Evolutionary conservation across 2,113 vertebrate genomes (phyloP).

Genomic region (Eulacestoma nigropectus): DNA sequence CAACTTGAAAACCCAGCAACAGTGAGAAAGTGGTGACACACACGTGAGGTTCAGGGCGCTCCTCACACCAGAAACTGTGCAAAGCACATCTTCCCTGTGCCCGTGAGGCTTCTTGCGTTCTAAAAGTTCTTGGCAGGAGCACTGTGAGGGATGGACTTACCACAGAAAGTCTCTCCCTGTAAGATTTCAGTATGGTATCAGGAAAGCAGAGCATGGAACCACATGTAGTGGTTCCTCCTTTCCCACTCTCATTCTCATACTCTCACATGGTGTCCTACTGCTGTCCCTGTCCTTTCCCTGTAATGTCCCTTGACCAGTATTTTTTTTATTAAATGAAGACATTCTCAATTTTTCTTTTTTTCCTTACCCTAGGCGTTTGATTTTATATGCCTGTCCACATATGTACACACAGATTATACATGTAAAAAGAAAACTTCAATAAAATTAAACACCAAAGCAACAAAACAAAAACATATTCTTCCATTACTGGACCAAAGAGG

Average conservation of each 20-base stretch:
- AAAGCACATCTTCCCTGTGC: neutral
- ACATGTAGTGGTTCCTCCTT: neutral
- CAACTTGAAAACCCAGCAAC: neutral
- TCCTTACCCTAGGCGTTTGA: neutral
- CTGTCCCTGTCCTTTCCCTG: neutral
- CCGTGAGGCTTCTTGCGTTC: neutral
- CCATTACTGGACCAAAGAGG: constrained; percentile 47
- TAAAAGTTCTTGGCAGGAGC: neutral
- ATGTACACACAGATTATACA: constrained; percentile 42
- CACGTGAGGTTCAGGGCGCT: neutral
- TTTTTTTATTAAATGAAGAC: neutral
- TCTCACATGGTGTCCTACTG: neutral
- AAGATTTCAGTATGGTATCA: neutral
- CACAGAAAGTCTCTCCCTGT: neutral
- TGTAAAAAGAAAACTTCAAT: constrained; percentile 58
- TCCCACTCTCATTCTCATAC: neutral
- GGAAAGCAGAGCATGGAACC: neutral
- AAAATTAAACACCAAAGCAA: constrained; percentile 64
- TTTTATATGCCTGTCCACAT: constrained; percentile 60
- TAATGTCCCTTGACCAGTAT: neutral
- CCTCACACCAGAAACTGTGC: neutral
- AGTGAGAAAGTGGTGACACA: neutral
- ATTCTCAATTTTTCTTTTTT: neutral
- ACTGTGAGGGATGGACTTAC: neutral
- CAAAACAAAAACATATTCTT: constrained; percentile 65